A percentile compares a stretch with the other conserved stretches of the same genome.
These are phyloP conservation scores for Sepioteuthis lessoniana DNA, from an alignment of 2,888 invertebrate species.

Conservation along the genomic window DNA sequence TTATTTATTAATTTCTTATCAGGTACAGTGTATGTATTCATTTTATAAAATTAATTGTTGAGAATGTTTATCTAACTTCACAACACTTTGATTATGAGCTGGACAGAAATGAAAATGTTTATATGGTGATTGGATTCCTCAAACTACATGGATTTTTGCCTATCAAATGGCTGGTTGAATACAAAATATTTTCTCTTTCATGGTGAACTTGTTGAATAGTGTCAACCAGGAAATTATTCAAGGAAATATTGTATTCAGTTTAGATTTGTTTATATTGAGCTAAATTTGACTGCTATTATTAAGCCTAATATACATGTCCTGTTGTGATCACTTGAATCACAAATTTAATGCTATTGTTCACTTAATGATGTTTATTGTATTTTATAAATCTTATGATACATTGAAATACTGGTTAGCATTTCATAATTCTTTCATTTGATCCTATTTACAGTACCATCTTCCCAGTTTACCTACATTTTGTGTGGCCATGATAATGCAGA, in stretches of 20 bases:
- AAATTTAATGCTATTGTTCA: not conserved
- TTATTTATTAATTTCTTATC: not conserved
- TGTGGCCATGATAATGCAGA: conserved; percentile 46
- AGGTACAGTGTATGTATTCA: not conserved
- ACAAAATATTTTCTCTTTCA: not conserved
- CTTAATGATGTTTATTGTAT: not conserved
- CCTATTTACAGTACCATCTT: conserved; percentile 38
- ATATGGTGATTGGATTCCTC: not conserved
- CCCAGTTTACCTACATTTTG: conserved; percentile 36
- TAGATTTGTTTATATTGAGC: not conserved
- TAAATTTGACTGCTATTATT: not conserved
- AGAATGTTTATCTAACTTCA: not conserved
- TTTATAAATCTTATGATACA: not conserved
- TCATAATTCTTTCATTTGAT: conserved; percentile 35
- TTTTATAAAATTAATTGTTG: not conserved
- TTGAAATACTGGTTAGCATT: conserved; percentile 33
- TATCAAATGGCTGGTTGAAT: not conserved
- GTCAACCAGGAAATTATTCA: not conserved
- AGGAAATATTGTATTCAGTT: not conserved
- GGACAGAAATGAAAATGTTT: not conserved
- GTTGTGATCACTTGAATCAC: conserved; percentile 25
- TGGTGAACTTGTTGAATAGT: not conserved
- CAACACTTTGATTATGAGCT: not conserved
- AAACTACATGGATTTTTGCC: not conserved
- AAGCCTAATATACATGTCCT: too few relatives aligned